A percentile compares a stretch with the other conserved stretches of the same genome.
phyloP scores from a whole-genome alignment of 92 coral and sea anemone species.

The Zoanthus sociatus region DNA sequence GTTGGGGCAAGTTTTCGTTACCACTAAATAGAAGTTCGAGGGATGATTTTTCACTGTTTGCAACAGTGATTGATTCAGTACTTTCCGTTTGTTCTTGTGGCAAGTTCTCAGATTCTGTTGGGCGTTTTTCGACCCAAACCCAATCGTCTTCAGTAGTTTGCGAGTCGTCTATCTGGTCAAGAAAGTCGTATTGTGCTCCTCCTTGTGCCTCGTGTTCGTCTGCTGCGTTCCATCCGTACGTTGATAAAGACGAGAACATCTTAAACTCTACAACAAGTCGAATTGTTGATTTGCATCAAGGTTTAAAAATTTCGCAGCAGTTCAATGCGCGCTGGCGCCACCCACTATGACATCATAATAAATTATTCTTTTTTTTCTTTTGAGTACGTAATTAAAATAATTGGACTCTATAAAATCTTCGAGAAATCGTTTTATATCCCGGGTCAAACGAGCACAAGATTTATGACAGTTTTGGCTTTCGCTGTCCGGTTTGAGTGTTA shows the following conservation, averaged over 20 bases:
- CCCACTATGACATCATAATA: constrained; percentile 39
- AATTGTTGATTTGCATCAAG: neutral
- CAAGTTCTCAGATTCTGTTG: constrained; percentile 48
- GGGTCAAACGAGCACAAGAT: too few relatives aligned
- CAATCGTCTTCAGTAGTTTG: constrained; percentile 81
- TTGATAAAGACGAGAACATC: constrained; percentile 75
- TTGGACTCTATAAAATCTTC: neutral
- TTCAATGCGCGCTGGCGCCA: neutral
- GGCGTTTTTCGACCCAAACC: constrained; percentile 87
- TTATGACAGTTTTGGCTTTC: too few relatives aligned
- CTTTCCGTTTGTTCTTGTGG: constrained; percentile 7
- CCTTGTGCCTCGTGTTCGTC: constrained; percentile 40
- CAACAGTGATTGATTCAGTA: neutral
- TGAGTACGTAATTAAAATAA: constrained; percentile 2
- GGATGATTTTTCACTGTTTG: constrained; percentile 35
- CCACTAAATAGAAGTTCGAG: constrained; percentile 29
- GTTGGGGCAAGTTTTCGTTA: neutral
- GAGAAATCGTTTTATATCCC: too few relatives aligned
- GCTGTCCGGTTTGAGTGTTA: too few relatives aligned
- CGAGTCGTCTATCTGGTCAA: constrained; percentile 67
- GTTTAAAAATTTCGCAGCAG: neutral
- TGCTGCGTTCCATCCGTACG: constrained; percentile 72
- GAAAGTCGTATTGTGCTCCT: neutral
- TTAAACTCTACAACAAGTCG: neutral
- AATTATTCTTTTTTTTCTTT: neutral